phyloP scores from a whole-genome alignment of 2,888 invertebrate species.

The Acholoe squamosa region DNA sequence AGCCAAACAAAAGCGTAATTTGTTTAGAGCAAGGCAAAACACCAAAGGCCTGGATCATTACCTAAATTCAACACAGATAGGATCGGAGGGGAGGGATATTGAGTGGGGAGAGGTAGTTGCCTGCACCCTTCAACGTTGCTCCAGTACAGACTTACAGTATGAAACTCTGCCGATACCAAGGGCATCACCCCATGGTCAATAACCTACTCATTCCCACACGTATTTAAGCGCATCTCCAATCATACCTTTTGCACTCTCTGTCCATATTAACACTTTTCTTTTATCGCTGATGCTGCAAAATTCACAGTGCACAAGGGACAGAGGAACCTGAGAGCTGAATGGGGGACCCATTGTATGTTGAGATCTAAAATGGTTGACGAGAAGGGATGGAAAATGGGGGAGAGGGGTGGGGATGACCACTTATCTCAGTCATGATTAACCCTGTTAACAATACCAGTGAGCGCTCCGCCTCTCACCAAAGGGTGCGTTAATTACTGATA shows the following conservation, averaged over 20 bases:
- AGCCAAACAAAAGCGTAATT: constrained; percentile 14
- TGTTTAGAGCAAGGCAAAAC: not conserved
- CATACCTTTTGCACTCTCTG: too few relatives aligned
- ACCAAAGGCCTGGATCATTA: not conserved
- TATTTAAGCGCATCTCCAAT: too few relatives aligned
- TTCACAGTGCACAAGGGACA: too few relatives aligned
- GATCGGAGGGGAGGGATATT: not conserved
- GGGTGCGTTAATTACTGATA: constrained; percentile 18
- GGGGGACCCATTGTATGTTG: not conserved
- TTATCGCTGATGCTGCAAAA: too few relatives aligned
- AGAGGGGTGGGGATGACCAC: not conserved
- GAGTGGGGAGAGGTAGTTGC: not conserved
- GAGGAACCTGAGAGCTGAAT: not conserved
- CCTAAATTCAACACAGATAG: not conserved
- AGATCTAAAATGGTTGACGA: too few relatives aligned
- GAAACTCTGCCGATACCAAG: too few relatives aligned
- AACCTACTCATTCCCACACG: too few relatives aligned
- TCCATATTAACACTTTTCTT: too few relatives aligned
- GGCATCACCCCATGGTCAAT: too few relatives aligned
- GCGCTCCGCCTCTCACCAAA: not conserved
- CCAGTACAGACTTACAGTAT: too few relatives aligned
- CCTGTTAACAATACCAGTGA: not conserved
- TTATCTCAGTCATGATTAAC: not conserved
- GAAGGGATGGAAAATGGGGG: not conserved
- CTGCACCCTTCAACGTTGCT: too few relatives aligned